phyloP scores from a whole-genome alignment of 2,797 vertebrate species.

The Paramormyrops hopkinsi region DNA sequence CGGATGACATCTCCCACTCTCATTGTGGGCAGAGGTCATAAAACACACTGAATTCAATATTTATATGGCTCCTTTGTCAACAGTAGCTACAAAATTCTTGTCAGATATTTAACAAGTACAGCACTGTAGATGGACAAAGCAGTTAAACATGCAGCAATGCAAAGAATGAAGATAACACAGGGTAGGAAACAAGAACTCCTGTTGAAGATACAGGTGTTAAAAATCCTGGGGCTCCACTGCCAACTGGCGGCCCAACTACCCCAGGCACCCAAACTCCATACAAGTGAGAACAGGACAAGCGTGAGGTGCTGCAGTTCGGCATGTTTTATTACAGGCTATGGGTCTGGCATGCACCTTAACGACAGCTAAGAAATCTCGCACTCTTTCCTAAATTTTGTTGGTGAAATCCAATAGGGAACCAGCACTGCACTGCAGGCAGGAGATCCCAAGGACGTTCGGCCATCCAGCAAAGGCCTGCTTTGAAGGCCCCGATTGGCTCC shows the following conservation, averaged over 20 bases:
- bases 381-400: neutral
- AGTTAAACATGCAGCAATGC: neutral
- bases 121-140: neutral
- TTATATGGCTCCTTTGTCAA: neutral
- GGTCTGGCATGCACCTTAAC: neutral
- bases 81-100: neutral
- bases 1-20: neutral
- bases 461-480: neutral
- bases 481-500: neutral
- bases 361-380: neutral
- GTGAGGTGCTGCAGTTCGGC: neutral
- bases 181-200: neutral
- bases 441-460: neutral
- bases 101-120: neutral
- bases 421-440: neutral
- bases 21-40: neutral
- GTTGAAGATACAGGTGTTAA: neutral
- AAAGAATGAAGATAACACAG: neutral
- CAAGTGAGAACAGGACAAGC: neutral
- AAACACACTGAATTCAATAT: neutral
- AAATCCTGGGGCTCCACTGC: neutral
- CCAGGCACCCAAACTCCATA: neutral
- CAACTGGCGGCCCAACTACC: neutral
- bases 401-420: neutral
- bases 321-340: neutral